Conservation (phyloP, 1,140 invertebrate genomes). For the Coenobita brevimanus region DNA sequence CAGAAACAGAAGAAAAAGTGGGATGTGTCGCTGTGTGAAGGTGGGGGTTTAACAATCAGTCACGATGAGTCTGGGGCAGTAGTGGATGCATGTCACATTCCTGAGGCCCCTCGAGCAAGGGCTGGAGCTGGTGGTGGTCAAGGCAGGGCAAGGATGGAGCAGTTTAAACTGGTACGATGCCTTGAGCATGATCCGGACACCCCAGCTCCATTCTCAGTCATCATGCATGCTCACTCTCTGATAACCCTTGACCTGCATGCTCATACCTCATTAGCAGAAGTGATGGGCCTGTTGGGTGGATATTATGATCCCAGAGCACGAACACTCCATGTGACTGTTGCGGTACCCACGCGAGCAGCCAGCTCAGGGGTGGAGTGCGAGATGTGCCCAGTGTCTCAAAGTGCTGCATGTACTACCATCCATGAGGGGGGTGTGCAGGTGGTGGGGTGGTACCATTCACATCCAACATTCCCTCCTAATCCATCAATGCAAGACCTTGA, state of each 20-base stretch:
- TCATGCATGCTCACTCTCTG: conserved; percentile 77
- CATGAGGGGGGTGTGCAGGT: conserved; percentile 75
- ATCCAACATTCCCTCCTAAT: conserved; percentile 79
- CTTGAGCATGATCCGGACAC: conserved; percentile 75
- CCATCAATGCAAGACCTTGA: conserved; percentile 79
- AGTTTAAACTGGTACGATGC: conserved; percentile 76
- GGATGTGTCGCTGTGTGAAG: conserved; percentile 68
- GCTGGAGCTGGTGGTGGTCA: conserved; percentile 28
- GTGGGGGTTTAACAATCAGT: conserved; percentile 79
- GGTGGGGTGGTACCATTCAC: conserved; percentile 81
- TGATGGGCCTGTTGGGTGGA: conserved; percentile 83
- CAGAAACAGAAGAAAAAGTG: conserved; percentile 69
- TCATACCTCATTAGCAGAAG: conserved; percentile 80
- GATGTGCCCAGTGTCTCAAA: conserved; percentile 83
- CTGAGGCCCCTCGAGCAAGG: conserved; percentile 71
- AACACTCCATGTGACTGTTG: conserved; percentile 74
- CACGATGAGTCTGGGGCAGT: conserved; percentile 78
- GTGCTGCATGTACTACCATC: conserved; percentile 77
- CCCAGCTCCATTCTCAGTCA: conserved; percentile 78
- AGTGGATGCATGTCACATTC: conserved; percentile 73
- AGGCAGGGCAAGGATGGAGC: conserved; percentile 68
- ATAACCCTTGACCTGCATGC: conserved; percentile 82
- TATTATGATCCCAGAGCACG: conserved; percentile 71
- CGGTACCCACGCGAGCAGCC: conserved; percentile 78
- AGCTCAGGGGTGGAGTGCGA: conserved; percentile 82